phyloP scores from a whole-genome alignment of 2,113 vertebrate genomes.

The Bagarius yarrelli region DNA sequence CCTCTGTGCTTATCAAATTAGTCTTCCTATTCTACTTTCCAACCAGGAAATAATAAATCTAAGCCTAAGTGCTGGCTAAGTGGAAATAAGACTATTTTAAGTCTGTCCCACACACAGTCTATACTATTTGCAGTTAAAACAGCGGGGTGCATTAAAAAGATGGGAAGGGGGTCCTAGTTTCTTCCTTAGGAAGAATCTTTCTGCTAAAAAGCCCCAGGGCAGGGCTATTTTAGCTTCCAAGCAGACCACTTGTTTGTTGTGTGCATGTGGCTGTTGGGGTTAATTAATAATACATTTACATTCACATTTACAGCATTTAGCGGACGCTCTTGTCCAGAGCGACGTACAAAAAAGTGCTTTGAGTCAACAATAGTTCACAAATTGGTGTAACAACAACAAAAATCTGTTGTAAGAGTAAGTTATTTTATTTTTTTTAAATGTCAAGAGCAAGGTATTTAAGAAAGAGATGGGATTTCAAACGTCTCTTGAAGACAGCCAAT shows the following conservation, averaged over 20 bases:
- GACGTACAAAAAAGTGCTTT: no score
- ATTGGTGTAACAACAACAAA: no score
- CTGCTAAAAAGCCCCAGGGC: constrained; percentile 47
- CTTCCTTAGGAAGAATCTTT: constrained; percentile 55
- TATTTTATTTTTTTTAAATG: no score
- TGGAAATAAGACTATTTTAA: constrained; percentile 53
- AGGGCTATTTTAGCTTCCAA: constrained; percentile 43
- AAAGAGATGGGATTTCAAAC: no score
- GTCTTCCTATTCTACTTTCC: constrained; percentile 36
- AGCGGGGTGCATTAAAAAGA: constrained; percentile 55
- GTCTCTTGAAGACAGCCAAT: no score
- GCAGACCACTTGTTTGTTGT: constrained; percentile 47
- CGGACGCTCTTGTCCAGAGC: no score
- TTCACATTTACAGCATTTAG: no score
- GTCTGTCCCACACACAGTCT: constrained; percentile 31
- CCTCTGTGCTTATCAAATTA: constrained; percentile 50
- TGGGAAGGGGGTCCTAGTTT: constrained; percentile 50
- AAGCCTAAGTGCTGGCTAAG: constrained; percentile 53
- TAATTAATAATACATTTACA: constrained; percentile 53
- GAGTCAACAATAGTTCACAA: no score
- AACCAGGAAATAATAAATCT: constrained; percentile 60
- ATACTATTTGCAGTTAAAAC: constrained; percentile 50
- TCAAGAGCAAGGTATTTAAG: no score
- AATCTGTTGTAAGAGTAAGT: no score
- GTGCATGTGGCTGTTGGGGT: constrained; percentile 48